Conservation (phyloP, 2,888 invertebrate genomes). For the Eupithecia centaureata region DNA sequence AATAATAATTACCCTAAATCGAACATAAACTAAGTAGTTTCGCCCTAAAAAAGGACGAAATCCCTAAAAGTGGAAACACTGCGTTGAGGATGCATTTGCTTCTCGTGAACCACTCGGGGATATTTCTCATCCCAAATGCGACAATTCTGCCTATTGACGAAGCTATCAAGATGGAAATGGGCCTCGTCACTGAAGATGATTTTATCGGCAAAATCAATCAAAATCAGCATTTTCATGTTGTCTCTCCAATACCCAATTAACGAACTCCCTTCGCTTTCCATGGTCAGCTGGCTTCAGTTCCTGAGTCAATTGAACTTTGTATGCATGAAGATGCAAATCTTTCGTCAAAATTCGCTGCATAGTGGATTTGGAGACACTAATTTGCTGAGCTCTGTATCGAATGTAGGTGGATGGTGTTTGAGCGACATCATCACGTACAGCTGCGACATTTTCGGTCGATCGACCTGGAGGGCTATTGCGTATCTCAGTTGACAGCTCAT, state of each 20-base stretch:
- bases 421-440: constrained; percentile 15
- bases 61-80: too few relatives aligned
- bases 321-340: background rate
- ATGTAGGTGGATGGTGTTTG: constrained; percentile 14
- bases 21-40: too few relatives aligned
- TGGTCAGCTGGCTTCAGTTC: constrained; percentile 4
- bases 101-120: constrained; percentile 15
- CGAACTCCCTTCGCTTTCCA: constrained; percentile 14
- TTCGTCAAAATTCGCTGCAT: background rate
- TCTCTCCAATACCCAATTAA: constrained; percentile 19
- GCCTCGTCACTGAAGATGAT: too few relatives aligned
- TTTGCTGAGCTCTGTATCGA: constrained; percentile 15
- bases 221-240: constrained; percentile 15
- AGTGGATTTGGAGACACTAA: background rate
- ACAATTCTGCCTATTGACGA: constrained; percentile 31
- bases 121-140: constrained; percentile 32
- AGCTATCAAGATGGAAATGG: too few relatives aligned
- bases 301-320: too few relatives aligned
- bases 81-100: too few relatives aligned
- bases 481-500: too few relatives aligned
- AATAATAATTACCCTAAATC: too few relatives aligned
- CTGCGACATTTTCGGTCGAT: constrained; percentile 15
- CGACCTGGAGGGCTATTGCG: too few relatives aligned
- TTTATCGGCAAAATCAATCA: too few relatives aligned
- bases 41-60: too few relatives aligned